These are phyloP conservation scores for Germaria angustata DNA, from an alignment of 2,888 invertebrate genomes.

Conservation along the genomic window DNA sequence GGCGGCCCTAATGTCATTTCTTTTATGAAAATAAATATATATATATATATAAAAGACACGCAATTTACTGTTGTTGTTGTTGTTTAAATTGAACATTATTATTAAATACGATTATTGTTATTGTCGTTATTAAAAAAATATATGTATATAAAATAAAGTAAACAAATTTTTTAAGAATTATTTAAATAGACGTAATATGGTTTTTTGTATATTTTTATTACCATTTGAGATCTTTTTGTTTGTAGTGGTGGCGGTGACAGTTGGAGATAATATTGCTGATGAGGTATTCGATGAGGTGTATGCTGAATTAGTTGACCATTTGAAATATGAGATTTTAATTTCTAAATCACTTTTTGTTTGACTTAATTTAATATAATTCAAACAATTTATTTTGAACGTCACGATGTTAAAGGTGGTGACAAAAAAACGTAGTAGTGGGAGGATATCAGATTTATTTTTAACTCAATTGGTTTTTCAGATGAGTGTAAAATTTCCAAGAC, in stretches of 20 bases:
- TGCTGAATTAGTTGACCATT: background rate
- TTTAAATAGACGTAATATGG: constrained; percentile 32
- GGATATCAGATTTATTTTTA: background rate
- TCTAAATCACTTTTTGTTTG: background rate
- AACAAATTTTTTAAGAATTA: constrained; percentile 40
- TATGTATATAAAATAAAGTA: constrained; percentile 2
- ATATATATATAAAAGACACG: constrained; percentile 29
- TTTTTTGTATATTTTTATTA: constrained; percentile 40
- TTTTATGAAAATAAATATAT: constrained; percentile 24
- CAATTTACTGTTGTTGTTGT: constrained; percentile 35
- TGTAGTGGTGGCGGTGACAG: constrained; percentile 16
- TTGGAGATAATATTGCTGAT: constrained; percentile 14
- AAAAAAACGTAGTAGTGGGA: background rate
- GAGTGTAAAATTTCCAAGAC: constrained; percentile 35
- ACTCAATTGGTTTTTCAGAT: background rate
- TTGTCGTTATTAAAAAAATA: constrained; percentile 41
- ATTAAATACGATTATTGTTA: constrained; percentile 42
- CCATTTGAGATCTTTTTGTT: constrained; percentile 60
- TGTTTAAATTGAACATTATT: constrained; percentile 47
- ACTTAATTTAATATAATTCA: background rate
- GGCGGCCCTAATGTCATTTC: constrained; percentile 20
- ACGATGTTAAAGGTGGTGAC: background rate
- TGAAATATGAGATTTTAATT: background rate
- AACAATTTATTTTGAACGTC: background rate
- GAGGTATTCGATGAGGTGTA: constrained; percentile 1